phyloP scores from a whole-genome alignment of 2,113 vertebrate genomes.

The Tylochromis polylepis region DNA sequence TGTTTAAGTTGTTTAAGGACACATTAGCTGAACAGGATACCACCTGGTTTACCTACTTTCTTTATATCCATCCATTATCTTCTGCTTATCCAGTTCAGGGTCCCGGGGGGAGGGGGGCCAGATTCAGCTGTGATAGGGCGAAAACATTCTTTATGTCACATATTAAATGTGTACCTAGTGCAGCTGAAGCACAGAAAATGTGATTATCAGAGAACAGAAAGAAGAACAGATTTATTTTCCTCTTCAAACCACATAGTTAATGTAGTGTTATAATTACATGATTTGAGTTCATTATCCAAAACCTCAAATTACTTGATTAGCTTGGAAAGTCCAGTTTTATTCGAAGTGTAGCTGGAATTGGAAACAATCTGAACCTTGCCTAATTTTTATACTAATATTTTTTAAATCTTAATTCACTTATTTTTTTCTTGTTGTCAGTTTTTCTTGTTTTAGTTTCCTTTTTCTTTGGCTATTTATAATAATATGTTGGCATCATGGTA shows the following conservation, averaged over 20 bases:
- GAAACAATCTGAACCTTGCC: not conserved
- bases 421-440: not conserved
- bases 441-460: not conserved
- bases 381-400: not conserved
- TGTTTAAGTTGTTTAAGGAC: not conserved
- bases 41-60: not conserved
- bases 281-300: not conserved
- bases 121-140: not conserved
- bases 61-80: not conserved
- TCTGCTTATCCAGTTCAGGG: not conserved
- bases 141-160: not conserved
- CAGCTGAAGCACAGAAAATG: not conserved
- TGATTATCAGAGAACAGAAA: not conserved
- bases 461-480: not conserved
- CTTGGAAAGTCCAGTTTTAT: not conserved
- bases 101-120: not conserved
- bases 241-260: not conserved
- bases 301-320: not conserved
- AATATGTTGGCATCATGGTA: not conserved
- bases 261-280: not conserved
- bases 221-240: not conserved
- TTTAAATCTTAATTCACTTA: not conserved
- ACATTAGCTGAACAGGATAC: not conserved
- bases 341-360: not conserved
- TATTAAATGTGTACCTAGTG: not conserved